Conservation (phyloP, 1,140 invertebrate genomes). For the Cherax destructor region DNA sequence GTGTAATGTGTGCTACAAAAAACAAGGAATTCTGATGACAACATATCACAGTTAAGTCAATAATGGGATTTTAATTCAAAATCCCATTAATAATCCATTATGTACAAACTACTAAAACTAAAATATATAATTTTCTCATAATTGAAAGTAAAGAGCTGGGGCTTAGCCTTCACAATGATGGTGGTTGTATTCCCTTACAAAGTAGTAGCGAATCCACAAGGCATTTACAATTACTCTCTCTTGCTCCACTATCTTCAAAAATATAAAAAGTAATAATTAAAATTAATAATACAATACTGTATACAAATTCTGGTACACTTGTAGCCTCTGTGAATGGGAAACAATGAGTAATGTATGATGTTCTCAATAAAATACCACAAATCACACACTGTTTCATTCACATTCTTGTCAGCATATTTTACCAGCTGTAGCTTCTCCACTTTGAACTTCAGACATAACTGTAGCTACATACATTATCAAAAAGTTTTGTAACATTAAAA, state of each 20-base stretch:
- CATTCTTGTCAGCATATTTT: too few species aligned
- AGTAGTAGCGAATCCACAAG: constrained; percentile 16
- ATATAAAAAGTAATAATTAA: not conserved
- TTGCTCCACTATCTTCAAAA: not conserved
- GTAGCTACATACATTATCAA: too few species aligned
- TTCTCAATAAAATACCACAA: too few species aligned
- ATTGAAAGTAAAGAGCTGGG: not conserved
- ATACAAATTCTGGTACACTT: too few species aligned
- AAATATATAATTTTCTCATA: not conserved
- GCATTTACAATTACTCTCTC: not conserved
- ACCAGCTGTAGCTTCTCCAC: too few species aligned
- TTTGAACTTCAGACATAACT: too few species aligned
- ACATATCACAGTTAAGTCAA: not conserved
- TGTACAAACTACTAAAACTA: not conserved
- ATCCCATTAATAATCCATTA: not conserved
- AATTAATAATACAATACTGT: not conserved
- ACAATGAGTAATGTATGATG: too few species aligned
- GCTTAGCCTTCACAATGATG: not conserved
- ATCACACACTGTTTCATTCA: too few species aligned
- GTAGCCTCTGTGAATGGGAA: too few species aligned
- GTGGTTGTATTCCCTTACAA: not conserved
- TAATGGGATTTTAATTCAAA: not conserved
- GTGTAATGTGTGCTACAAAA: too few species aligned
- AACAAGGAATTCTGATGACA: not conserved
- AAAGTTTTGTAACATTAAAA: too few species aligned